Evolutionary conservation across 2,113 vertebrate genomes (phyloP), one percentile per base, ranked within the genome.

Genomic region (Leptodactylus fuscus): DNA sequence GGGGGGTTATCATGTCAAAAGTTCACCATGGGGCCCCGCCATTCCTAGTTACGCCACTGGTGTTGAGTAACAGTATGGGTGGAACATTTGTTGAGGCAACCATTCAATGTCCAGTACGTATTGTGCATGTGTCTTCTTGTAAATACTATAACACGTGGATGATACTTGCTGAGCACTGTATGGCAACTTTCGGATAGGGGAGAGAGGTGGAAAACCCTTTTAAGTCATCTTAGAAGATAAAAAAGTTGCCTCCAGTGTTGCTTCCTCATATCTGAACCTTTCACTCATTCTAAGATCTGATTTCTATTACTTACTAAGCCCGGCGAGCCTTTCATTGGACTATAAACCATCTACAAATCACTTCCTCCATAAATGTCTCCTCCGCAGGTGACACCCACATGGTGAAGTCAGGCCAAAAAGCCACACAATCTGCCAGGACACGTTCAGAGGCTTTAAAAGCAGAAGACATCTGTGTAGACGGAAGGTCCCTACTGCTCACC

Each of bases 261-360:
- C 75, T 38, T n/a, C 16, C 11, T 41, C n/a, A 18, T 73, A 36
- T 46, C 81, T 58, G 8, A 83, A 22, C 49, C 51, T 41, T 29
- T 44, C 13, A 29, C n/a, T 27, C 6, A 65, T 24, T 67, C 7
- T 16, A 22, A 69, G 34, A 29, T 65, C 55, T 84, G 82, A 76
- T 80, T 85, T 67, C 24, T n/a, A 85, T 85, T 79, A 80, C 46
- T 51, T 29, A 49, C 34, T 85, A 20, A 36, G 9, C 48, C 24
- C 62, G 16, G 16, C 3, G 62, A 53, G 74, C 29, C 60, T 78
- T 83, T 75, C 70, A 74, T 48, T 20, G 29, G 46, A 69, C 49
- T 22, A 69, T 69, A 77, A 71, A 80, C 62, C 36, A 44, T 15
- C 62, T 38, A 85, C 74, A 85, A 80, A 85, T 85, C 83, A 55